Percentiles rank a stretch among this genome's conserved stretches.
Conservation (phyloP, 2,888 invertebrate species). For the Ceramica pisi region DNA sequence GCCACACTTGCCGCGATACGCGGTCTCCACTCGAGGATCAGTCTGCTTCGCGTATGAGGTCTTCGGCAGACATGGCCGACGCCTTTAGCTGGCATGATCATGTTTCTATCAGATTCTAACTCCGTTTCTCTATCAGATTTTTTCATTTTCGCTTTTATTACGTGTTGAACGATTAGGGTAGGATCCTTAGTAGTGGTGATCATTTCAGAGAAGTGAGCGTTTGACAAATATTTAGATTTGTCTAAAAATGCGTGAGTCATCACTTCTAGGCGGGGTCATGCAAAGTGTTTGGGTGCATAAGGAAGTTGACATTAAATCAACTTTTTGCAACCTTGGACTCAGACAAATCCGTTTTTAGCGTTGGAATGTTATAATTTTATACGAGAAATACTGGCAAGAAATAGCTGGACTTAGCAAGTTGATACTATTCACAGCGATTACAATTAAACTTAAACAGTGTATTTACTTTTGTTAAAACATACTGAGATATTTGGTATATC, state of each 20-base stretch:
- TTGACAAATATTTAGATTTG: slow-evolving; percentile 26
- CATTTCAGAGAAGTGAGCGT: neutral
- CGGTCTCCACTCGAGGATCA: neutral
- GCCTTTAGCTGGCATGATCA: neutral
- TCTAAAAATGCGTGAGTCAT: slow-evolving; percentile 49
- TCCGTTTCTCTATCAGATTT: neutral
- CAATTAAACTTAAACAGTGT: slow-evolving; percentile 24
- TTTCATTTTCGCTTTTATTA: neutral
- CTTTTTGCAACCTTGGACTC: slow-evolving; percentile 48
- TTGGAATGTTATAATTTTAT: slow-evolving; percentile 44
- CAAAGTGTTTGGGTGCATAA: slow-evolving; percentile 57
- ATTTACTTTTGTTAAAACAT: slow-evolving; percentile 14
- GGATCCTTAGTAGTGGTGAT: neutral
- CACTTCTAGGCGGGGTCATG: slow-evolving; percentile 37
- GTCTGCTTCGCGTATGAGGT: neutral
- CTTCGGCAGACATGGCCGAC: neutral
- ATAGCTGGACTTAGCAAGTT: slow-evolving; percentile 20
- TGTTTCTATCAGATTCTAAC: neutral
- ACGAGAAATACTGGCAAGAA: slow-evolving; percentile 20
- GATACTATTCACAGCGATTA: slow-evolving; percentile 27
- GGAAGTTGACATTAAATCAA: slow-evolving; percentile 61
- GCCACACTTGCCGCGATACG: neutral
- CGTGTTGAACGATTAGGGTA: neutral
- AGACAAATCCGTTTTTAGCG: slow-evolving; percentile 28
- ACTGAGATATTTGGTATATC: slow-evolving; percentile 1